These are phyloP conservation scores for Chouioia cunea DNA, from an alignment of 2,888 invertebrate genomes.

Conservation along the genomic window DNA sequence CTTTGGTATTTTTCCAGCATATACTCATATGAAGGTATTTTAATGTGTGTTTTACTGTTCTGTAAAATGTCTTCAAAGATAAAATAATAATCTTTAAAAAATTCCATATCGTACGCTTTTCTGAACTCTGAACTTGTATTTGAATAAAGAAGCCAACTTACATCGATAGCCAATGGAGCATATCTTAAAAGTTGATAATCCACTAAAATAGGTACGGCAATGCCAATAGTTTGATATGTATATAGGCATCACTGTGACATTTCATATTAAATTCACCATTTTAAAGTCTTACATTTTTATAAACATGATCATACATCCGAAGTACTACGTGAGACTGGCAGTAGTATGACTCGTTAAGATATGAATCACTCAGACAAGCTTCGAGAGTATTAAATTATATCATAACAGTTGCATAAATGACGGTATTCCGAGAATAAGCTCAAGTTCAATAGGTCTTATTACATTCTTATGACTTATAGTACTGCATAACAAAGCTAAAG, in stretches of 20 bases:
- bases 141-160: conserved; percentile 22
- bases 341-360: too few relatives aligned
- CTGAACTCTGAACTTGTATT: conserved; percentile 15
- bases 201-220: conserved; percentile 14
- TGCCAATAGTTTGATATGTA: conserved; percentile 27
- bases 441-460: too few relatives aligned
- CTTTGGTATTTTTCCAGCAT: conserved; percentile 57
- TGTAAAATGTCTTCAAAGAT: conserved; percentile 37
- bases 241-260: conserved; percentile 36
- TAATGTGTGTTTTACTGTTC: conserved; percentile 31
- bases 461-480: too few relatives aligned
- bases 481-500: too few relatives aligned
- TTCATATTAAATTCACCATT: conserved; percentile 62
- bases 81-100: conserved; percentile 30
- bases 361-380: too few relatives aligned
- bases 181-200: conserved; percentile 40
- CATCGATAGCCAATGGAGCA: conserved; percentile 16
- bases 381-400: too few relatives aligned
- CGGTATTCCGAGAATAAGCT: too few relatives aligned
- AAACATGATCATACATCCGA: conserved; percentile 63
- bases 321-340: not conserved
- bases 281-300: conserved; percentile 74
- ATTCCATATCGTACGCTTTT: conserved; percentile 3
- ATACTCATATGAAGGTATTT: conserved; percentile 64
- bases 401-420: too few relatives aligned